These are phyloP conservation scores for Lottia gigantea DNA, from an alignment of 2,888 invertebrate genomes.

Conservation along the genomic window DNA sequence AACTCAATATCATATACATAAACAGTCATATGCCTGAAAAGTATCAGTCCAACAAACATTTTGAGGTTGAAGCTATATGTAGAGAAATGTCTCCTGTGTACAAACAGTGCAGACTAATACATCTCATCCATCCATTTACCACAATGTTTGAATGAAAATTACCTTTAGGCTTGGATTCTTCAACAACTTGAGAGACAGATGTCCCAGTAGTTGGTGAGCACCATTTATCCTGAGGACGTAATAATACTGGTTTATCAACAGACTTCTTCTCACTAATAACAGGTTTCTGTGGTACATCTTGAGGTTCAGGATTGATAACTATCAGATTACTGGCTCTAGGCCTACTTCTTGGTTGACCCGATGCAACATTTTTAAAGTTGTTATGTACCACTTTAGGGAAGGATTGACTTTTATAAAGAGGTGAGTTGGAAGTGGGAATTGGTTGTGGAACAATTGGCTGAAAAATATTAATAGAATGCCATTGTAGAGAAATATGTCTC, in stretches of 20 bases:
- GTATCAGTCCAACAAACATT: too few species aligned
- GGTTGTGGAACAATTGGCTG: neutral
- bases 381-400: constrained; percentile 3
- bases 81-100: too few species aligned
- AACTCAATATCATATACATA: too few species aligned
- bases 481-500: too few species aligned
- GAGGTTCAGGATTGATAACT: constrained; percentile 37
- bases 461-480: too few species aligned
- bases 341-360: neutral
- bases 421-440: neutral
- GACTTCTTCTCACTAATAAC: neutral
- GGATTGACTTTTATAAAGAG: neutral
- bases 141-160: neutral
- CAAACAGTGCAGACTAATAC: neutral
- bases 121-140: neutral
- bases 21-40: too few species aligned
- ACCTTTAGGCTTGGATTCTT: neutral
- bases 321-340: constrained; percentile 38
- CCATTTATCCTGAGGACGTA: constrained; percentile 59
- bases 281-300: constrained; percentile 23
- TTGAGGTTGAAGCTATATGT: too few species aligned
- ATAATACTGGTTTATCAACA: constrained; percentile 32
- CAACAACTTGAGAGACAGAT: constrained; percentile 31
- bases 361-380: neutral
- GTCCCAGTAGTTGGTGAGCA: constrained; percentile 38